phyloP scores from a whole-genome alignment of 2,797 vertebrate species.

The Anas georgica region DNA sequence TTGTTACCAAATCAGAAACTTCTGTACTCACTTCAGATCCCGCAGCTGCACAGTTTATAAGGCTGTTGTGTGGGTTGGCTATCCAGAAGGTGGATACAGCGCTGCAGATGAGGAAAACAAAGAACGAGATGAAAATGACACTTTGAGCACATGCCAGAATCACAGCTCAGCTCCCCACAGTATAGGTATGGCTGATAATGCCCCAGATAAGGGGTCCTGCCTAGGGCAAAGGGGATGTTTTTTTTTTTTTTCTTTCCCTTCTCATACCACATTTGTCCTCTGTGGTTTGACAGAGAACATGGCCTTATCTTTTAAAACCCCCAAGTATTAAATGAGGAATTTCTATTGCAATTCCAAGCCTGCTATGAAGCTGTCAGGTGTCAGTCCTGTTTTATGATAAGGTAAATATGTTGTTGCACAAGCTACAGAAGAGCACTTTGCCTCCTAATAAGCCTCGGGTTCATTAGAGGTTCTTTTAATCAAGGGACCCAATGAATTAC shows the following conservation, averaged over 20 bases:
- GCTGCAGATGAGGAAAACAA: slow-evolving; percentile 73
- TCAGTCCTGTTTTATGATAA: slow-evolving; percentile 43
- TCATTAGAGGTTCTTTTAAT: neutral
- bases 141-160: neutral
- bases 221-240: neutral
- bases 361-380: slow-evolving; percentile 50
- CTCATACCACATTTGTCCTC: neutral
- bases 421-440: slow-evolving; percentile 9
- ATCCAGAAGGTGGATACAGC: slow-evolving; percentile 98
- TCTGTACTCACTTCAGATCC: slow-evolving; percentile 91
- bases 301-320: slow-evolving; percentile 42
- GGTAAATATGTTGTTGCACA: slow-evolving; percentile 19
- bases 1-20: neutral
- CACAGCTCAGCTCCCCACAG: neutral
- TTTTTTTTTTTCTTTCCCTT: neutral
- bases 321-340: slow-evolving; percentile 54
- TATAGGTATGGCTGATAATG: neutral
- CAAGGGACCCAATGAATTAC: neutral
- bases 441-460: neutral
- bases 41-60: slow-evolving; percentile 92
- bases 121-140: neutral
- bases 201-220: slow-evolving; percentile 19
- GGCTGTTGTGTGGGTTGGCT: slow-evolving; percentile 97
- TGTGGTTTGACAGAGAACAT: neutral
- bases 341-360: slow-evolving; percentile 26